These are phyloP conservation scores for Chloroclystis v-ata DNA, from an alignment of 2,888 invertebrate genomes.

Conservation along the genomic window DNA sequence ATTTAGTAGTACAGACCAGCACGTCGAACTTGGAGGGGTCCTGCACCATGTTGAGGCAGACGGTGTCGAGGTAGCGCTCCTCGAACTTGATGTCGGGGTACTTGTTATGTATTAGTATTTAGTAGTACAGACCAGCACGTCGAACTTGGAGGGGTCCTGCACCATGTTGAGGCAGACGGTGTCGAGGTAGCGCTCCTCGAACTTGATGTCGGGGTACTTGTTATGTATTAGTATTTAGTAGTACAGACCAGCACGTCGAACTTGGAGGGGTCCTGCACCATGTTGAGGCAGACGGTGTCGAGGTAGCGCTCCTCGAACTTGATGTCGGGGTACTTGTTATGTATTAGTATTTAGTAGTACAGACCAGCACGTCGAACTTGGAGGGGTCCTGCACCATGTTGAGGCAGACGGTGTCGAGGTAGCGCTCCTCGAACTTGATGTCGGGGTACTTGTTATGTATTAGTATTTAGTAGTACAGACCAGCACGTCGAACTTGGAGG, in stretches of 20 bases:
- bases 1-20: slow-evolving; percentile 80
- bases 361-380: slow-evolving; percentile 95
- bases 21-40: slow-evolving; percentile 98
- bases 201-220: slow-evolving; percentile 93
- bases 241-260: slow-evolving; percentile 92
- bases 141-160: slow-evolving; percentile 97
- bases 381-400: slow-evolving; percentile 99
- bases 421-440: slow-evolving; percentile 97
- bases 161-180: slow-evolving; percentile 99
- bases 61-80: slow-evolving; percentile 98
- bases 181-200: slow-evolving; percentile 98
- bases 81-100: too few relatives aligned
- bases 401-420: slow-evolving; percentile 98
- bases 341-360: slow-evolving; percentile 27
- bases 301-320: slow-evolving; percentile 98
- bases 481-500: slow-evolving; percentile 96
- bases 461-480: slow-evolving; percentile 76
- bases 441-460: slow-evolving; percentile 94
- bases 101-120: not conserved
- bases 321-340: too few relatives aligned
- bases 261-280: slow-evolving; percentile 97
- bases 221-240: slow-evolving; percentile 92
- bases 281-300: slow-evolving; percentile 99
- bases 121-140: slow-evolving; percentile 86
- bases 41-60: slow-evolving; percentile 99